A percentile compares a stretch with the other conserved stretches of the same genome.
Evolutionary conservation across 2,113 vertebrate species (phyloP).

Genomic region (Calyptommatus sinebrachiatus): DNA sequence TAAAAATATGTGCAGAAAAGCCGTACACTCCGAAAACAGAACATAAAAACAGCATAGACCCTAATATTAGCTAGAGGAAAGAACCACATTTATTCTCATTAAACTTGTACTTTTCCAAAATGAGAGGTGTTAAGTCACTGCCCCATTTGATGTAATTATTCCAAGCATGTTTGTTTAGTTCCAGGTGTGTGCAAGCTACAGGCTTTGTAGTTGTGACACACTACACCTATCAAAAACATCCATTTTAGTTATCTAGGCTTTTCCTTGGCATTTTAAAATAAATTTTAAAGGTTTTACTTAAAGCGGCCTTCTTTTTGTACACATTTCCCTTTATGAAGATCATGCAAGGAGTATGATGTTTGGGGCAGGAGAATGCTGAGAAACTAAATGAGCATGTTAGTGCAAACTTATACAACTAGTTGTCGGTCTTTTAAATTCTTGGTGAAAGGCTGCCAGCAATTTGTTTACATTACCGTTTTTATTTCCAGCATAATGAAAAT

Average conservation of each 20-base stretch:
- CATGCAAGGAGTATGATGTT: neutral
- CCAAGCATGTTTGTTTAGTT: neutral
- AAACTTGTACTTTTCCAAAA: no score
- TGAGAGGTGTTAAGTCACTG: neutral
- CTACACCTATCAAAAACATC: neutral
- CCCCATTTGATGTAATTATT: neutral
- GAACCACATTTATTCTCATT: no score
- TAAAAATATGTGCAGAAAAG: no score
- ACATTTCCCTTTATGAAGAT: neutral
- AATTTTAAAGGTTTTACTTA: no score
- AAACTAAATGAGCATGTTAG: slow-evolving; percentile 1
- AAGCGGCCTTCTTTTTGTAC: neutral
- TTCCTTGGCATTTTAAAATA: no score
- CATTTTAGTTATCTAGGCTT: neutral
- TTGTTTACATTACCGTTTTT: slow-evolving; percentile 42
- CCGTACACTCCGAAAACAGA: no score
- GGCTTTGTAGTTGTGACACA: neutral
- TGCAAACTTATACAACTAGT: neutral
- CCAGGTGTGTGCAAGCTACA: neutral
- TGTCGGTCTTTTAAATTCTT: slow-evolving; percentile 8
- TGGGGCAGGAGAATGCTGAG: neutral
- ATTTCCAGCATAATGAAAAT: slow-evolving; percentile 61
- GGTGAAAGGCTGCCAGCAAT: neutral
- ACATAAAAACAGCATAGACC: no score
- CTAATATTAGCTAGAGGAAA: no score